Base-by-base conservation (phyloP, 1,140 invertebrate genomes). In the Maniola jurtina region DNA sequence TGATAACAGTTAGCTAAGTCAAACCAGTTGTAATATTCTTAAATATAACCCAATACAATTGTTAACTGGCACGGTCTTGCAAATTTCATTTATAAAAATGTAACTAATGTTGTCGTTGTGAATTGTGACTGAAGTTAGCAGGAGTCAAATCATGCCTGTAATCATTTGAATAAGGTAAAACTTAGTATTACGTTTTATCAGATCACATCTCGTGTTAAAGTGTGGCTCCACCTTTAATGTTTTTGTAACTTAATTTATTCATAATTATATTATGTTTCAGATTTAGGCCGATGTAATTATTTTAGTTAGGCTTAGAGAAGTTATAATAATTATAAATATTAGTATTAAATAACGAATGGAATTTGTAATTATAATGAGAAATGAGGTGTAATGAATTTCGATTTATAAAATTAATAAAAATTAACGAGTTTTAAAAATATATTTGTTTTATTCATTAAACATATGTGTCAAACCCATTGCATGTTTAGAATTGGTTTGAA, bases 341-440 rank as follows among this genome's bases (percentile, higher is more conserved):
- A 83, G 77, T 80, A 81, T 74, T 83, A 83, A 76, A 55, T 86
- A 85, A 84, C 73, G 75, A 80, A 73, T 87, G 84, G 86, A 86
- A 89, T 90, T 90, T 90, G 88, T 90, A 90, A 88, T 77, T 87
- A 88, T 89, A 84, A 80, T 71, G 76, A 77, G 79, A 80, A 79
- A 81, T 76, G 77, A 82, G 83, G 79, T 90, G 88, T 88, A 90
- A 86, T 89, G 86, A 90, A 85, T 88, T 90, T 88, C 84, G 76
- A 90, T 90, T 90, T 90, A 90, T 88, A 88, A 89, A 88, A 86
- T 83, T 84, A 88, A 87, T 89, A 88, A 89, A 88, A 88, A 89
- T 87, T 89, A 87, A 89, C 79, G 87, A 89, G 87, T 89, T 89
- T 88, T 88, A 88, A 45, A 45, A 45, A 45, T 60, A 61, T 62